A percentile compares a stretch with the other conserved stretches of the same genome.
Conservation (phyloP, 1,140 invertebrate genomes). For the Brachystomella parvula region DNA sequence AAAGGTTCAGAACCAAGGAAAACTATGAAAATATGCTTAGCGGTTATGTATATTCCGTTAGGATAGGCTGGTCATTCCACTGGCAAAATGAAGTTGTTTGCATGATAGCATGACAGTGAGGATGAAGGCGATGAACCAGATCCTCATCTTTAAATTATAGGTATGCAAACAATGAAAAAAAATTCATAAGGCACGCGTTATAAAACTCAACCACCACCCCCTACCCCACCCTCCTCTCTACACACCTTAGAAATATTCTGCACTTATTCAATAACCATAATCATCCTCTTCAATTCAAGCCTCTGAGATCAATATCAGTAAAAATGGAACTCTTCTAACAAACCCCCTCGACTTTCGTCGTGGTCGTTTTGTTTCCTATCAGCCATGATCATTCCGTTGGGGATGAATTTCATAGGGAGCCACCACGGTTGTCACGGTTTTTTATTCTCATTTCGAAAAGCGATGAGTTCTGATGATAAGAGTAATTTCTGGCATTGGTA, state of each 20-base stretch:
- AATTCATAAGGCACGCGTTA: slow-evolving; percentile 10
- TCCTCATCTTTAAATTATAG: slow-evolving; percentile 9
- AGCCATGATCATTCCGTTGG: no score
- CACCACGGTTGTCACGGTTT: background rate
- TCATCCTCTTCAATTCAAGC: no score
- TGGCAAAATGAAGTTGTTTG: slow-evolving; percentile 5
- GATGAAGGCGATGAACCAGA: background rate
- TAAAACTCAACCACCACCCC: background rate
- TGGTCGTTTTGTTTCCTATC: no score
- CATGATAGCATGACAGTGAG: background rate
- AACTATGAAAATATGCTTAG: background rate
- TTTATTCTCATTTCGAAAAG: background rate
- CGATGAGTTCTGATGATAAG: no score
- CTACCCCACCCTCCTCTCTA: background rate
- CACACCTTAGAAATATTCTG: background rate
- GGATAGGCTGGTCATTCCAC: background rate
- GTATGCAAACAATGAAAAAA: background rate
- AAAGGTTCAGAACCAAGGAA: background rate
- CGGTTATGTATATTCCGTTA: background rate
- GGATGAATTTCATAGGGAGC: background rate
- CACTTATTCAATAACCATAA: background rate
- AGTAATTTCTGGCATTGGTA: no score
- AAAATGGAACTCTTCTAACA: no score
- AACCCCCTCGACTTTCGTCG: no score
- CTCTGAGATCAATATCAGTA: background rate